These are phyloP conservation scores for Falco naumanni DNA, from an alignment of 2,797 vertebrate genomes.

Conservation along the genomic window DNA sequence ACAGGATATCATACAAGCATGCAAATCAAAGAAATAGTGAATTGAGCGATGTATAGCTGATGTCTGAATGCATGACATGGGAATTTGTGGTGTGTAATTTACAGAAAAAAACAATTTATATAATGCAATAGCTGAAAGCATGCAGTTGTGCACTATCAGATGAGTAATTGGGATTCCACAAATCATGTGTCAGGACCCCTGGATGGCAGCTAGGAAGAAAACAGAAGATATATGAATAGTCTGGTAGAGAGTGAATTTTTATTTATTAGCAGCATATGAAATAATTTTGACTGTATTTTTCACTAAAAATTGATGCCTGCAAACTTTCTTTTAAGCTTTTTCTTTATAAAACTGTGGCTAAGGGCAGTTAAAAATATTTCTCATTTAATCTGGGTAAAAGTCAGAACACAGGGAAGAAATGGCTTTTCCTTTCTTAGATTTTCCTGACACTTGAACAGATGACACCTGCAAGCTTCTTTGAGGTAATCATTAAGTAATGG, in stretches of 20 bases:
- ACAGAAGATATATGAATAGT: constrained; percentile 19
- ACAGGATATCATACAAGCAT: background rate
- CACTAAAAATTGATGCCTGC: background rate
- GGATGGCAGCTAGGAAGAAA: background rate
- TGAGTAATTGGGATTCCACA: constrained; percentile 24
- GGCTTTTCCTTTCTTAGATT: background rate
- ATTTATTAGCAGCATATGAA: background rate
- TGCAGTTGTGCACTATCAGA: background rate
- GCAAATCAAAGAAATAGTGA: constrained; percentile 18
- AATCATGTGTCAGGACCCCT: background rate
- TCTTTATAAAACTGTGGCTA: background rate
- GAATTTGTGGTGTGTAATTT: constrained; percentile 12
- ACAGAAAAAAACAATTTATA: constrained; percentile 15
- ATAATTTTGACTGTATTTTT: background rate
- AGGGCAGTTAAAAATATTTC: background rate
- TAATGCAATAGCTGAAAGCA: background rate
- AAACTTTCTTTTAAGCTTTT: background rate
- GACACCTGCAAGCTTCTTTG: background rate
- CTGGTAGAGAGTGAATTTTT: background rate
- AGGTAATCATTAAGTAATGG: background rate
- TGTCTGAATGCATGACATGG: background rate
- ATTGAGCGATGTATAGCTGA: background rate
- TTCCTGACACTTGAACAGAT: background rate
- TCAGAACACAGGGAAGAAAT: background rate
- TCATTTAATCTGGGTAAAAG: background rate